Conservation (phyloP, 2,113 vertebrate species). For the Tympanuchus pallidicinctus region DNA sequence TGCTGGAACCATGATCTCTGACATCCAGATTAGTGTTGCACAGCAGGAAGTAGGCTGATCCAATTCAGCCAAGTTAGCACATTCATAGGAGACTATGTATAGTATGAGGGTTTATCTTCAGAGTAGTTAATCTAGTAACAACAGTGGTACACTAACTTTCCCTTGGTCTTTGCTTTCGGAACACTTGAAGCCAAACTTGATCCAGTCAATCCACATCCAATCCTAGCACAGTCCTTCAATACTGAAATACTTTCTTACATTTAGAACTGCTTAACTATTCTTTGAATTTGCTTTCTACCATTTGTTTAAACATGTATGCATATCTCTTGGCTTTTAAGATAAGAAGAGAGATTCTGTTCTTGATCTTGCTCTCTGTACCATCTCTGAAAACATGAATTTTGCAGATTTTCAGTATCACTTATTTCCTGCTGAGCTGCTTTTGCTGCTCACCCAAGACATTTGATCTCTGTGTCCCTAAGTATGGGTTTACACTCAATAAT, state of each 20-base stretch:
- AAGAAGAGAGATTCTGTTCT: neutral
- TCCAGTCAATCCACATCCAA: neutral
- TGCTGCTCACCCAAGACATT: neutral
- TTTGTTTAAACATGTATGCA: neutral
- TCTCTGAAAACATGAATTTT: neutral
- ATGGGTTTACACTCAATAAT: neutral
- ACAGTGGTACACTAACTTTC: neutral
- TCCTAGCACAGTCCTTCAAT: neutral
- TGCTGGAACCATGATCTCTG: neutral
- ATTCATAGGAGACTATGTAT: accelerated
- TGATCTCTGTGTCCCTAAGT: neutral
- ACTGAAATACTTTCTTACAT: neutral
- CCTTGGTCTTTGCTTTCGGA: neutral
- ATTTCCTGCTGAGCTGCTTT: neutral
- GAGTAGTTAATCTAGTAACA: neutral
- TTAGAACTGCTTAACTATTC: neutral
- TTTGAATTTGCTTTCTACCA: neutral
- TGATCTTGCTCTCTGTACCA: neutral
- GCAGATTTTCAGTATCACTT: neutral
- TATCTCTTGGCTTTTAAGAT: neutral
- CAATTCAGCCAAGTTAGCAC: neutral
- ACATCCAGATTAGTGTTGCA: accelerated
- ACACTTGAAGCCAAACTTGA: neutral
- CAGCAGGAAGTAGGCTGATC: neutral
- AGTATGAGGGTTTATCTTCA: neutral